Evolutionary conservation across 1,140 invertebrate genomes (phyloP).

Genomic region (Maconellicoccus hirsutus): DNA sequence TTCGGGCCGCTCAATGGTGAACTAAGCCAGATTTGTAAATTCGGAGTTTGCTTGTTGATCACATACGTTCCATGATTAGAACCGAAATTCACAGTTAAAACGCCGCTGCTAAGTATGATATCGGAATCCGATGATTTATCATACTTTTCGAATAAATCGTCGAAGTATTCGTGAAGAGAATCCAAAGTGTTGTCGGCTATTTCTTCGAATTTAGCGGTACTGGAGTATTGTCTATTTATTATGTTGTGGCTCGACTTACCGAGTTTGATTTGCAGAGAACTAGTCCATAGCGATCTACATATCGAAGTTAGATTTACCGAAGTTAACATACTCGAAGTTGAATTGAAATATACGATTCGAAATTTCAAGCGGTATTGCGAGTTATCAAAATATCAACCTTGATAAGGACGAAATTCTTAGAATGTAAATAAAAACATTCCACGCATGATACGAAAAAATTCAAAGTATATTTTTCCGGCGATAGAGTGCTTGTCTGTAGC

Average conservation of each 20-base stretch:
- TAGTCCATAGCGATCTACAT: not conserved
- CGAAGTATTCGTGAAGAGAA: not conserved
- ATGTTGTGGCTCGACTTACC: not conserved
- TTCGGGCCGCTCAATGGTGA: conserved; percentile 89
- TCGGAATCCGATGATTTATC: conserved; percentile 23
- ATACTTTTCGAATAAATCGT: conserved; percentile 11
- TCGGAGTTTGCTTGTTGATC: conserved; percentile 91
- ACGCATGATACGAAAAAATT: too few species aligned
- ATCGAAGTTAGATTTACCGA: not conserved
- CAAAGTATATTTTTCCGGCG: too few species aligned
- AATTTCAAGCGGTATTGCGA: too few species aligned
- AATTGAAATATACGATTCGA: not conserved
- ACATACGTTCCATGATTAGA: conserved; percentile 76
- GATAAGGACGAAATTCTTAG: too few species aligned
- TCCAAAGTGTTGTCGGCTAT: not conserved
- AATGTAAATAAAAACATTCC: too few species aligned
- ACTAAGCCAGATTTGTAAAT: conserved; percentile 94
- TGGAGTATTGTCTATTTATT: not conserved
- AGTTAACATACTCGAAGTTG: not conserved
- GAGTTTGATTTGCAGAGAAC: not conserved
- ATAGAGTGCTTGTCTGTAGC: too few species aligned
- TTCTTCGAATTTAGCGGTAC: not conserved
- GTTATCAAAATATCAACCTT: too few species aligned
- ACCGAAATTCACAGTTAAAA: conserved; percentile 80
- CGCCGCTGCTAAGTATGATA: conserved; percentile 51